Evolutionary conservation across 2,113 vertebrate species (phyloP).

Genomic region (Tragelaphus scriptus): DNA sequence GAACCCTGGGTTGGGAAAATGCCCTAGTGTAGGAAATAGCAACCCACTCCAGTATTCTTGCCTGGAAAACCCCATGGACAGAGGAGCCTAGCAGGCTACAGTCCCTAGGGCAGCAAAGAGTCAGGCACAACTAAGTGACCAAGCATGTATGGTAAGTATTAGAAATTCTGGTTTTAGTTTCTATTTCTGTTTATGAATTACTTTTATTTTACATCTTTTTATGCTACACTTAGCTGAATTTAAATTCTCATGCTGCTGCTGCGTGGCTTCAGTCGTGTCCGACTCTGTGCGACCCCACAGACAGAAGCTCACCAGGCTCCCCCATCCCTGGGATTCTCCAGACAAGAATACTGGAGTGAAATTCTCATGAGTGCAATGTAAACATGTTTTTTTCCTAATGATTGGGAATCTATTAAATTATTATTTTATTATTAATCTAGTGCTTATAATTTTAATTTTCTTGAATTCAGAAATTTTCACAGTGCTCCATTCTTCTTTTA

Average conservation of each 20-base stretch:
- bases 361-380: neutral
- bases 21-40: rapidly evolving
- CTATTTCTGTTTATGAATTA: neutral
- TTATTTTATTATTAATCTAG: neutral
- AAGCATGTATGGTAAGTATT: too few species aligned
- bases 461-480: neutral
- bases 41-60: neutral
- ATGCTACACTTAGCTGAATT: neutral
- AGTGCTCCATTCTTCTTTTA: neutral
- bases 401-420: neutral
- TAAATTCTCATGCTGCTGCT: too few species aligned
- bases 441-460: neutral
- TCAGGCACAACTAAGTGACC: neutral
- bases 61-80: neutral
- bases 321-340: too few species aligned
- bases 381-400: neutral
- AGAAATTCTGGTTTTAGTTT: neutral
- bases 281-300: too few species aligned
- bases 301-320: too few species aligned
- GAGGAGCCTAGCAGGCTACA: neutral
- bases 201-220: neutral
- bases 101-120: neutral
- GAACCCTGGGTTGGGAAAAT: neutral
- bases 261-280: too few species aligned
- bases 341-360: too few species aligned